Evolutionary conservation across 2,113 vertebrate genomes (phyloP), one percentile per base, ranked within the genome.

Genomic region (Muntiacus muntjak): DNA sequence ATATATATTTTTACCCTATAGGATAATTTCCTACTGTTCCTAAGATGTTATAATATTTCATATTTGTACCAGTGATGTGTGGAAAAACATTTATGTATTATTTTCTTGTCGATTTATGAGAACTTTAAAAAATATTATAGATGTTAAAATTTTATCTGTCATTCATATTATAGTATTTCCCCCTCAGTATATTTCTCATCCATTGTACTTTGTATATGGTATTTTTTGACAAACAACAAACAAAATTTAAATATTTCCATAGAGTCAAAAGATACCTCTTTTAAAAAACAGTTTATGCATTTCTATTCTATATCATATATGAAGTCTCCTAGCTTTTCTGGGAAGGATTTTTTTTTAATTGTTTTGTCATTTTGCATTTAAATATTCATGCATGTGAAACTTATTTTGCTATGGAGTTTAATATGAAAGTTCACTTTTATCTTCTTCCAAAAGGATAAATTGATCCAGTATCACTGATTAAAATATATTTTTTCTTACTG

Each of bases 311-410:
- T 55, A 50, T 71, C 33, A 52, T n/a, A 43, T 55, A 36, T 74
- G 33, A 26, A 89, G 11, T 79, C 30, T 78, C 9, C 36, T 55
- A 81, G 76, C 60, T 82, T 94, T 92, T 57, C 40, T 45, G 28
- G 76, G 58, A 64, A 62, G n/a, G 21, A 40, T 71, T 40, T 43
- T 71, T 21, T 43, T 81, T 92, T 30, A 19, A 26, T 89, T 95
- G 15, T 81, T 81, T 81, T 93, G 16, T 52, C 86, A 89, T 67
- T 95, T 97, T 95, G 45, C 30, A 87, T 95, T 89, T 92, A 76
- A 83, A 67, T 76, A 21, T 74, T 94, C 17, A 60, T 91, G 9
- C 13, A 55, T 94, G 50, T 87, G 43, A 89, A 79, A 95, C 93
- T 91, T 76, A 43, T 78, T 93, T 93, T 86, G 89, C 81, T 83